Evolutionary conservation across 2,113 vertebrate species (phyloP).

Genomic region (Cynopterus brachyotis): DNA sequence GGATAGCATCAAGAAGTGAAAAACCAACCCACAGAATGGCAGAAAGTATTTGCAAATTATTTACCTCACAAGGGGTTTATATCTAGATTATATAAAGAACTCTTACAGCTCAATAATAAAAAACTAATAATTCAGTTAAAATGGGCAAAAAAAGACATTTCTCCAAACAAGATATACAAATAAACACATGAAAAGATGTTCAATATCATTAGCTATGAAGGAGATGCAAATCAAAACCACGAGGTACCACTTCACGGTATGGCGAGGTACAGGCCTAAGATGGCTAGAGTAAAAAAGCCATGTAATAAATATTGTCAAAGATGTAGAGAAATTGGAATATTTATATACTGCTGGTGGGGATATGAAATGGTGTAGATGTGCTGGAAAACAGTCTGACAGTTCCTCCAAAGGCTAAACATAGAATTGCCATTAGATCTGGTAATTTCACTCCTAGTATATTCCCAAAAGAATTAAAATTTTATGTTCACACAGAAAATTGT

Average conservation of each 20-base stretch:
- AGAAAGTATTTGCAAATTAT: not conserved
- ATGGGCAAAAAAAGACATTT: not conserved
- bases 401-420: not conserved
- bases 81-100: not conserved
- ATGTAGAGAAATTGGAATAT: not conserved
- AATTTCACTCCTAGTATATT: not conserved
- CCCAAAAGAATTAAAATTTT: not conserved
- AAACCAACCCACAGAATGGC: not conserved
- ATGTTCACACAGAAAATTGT: not conserved
- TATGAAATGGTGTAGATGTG: not conserved
- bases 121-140: not conserved
- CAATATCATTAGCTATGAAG: not conserved
- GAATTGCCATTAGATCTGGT: not conserved
- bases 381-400: not conserved
- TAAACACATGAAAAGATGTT: not conserved
- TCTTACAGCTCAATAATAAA: not conserved
- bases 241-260: not conserved
- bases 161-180: not conserved
- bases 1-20: not conserved
- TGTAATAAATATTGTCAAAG: not conserved
- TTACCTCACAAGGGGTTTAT: not conserved
- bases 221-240: not conserved
- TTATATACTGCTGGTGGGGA: not conserved
- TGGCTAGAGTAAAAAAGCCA: not conserved
- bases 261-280: not conserved